phyloP scores from a whole-genome alignment of 2,113 vertebrate species.

The Aptenodytes forsteri region DNA sequence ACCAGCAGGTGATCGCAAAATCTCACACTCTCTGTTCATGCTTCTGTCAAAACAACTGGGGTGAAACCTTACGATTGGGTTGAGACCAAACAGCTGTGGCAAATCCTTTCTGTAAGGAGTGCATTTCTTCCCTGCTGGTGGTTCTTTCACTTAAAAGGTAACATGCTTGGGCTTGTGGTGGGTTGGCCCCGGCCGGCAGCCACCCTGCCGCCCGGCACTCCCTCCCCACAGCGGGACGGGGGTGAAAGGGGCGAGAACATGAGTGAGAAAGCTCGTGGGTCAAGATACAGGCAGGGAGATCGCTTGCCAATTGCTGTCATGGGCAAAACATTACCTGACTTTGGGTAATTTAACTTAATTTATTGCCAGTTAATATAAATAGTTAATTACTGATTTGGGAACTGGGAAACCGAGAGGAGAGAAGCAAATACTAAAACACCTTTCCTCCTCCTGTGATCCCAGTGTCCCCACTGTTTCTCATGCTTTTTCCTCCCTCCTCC shows the following conservation, averaged over 20 bases:
- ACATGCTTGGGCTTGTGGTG: not conserved
- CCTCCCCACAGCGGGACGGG: accelerated
- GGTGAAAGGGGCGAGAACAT: not conserved
- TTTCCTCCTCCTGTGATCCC: not conserved
- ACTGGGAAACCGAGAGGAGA: not conserved
- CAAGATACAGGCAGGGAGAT: not conserved
- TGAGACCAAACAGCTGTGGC: not conserved
- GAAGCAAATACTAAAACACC: not conserved
- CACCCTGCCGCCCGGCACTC: too few species aligned
- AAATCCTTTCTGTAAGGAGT: not conserved
- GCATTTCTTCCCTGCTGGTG: not conserved
- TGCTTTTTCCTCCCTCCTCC: not conserved
- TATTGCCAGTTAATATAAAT: not conserved
- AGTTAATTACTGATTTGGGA: accelerated
- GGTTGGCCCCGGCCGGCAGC: accelerated
- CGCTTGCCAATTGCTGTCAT: accelerated
- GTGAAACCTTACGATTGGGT: accelerated
- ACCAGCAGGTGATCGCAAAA: not conserved
- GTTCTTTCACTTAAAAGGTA: not conserved
- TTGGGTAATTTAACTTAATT: not conserved
- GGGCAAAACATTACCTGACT: not conserved
- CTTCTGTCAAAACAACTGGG: not conserved
- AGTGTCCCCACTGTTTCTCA: not conserved
- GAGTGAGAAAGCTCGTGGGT: not conserved
- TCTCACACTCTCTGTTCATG: not conserved